Evolutionary conservation across 2,113 vertebrate species (phyloP).

Genomic region (Potamarius usumacintae): DNA sequence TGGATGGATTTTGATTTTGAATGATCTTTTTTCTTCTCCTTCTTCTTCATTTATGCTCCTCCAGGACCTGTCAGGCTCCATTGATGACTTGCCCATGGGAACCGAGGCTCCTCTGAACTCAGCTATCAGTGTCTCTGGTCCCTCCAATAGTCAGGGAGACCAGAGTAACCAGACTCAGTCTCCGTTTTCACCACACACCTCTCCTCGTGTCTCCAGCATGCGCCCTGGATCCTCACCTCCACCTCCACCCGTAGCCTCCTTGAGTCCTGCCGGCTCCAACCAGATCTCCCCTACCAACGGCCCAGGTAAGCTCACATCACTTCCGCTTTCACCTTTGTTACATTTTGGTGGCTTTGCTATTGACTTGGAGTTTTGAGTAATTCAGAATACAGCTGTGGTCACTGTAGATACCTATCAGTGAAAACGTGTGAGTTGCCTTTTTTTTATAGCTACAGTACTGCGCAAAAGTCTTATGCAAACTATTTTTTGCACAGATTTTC

Average conservation of each 20-base stretch:
- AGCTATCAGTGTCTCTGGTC: conserved; percentile 81
- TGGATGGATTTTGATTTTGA: neutral
- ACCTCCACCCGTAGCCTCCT: conserved; percentile 80
- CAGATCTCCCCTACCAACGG: conserved; percentile 89
- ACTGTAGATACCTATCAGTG: neutral
- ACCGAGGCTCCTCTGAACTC: conserved; percentile 88
- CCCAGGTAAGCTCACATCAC: conserved; percentile 75
- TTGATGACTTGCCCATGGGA: conserved; percentile 91
- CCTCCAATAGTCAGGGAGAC: conserved; percentile 87
- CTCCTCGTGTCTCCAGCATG: conserved; percentile 83
- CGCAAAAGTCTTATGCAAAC: too few relatives aligned
- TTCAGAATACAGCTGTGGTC: neutral
- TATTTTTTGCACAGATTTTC: too few relatives aligned
- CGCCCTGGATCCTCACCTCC: conserved; percentile 85
- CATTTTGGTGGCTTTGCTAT: neutral
- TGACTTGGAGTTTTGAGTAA: neutral
- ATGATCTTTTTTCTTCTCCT: neutral
- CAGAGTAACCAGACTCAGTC: conserved; percentile 88
- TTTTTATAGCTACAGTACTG: neutral
- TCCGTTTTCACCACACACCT: conserved; percentile 89
- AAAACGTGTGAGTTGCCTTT: neutral
- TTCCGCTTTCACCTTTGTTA: neutral
- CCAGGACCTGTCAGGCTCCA: conserved; percentile 92
- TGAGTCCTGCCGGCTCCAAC: conserved; percentile 76
- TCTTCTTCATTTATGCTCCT: neutral